A percentile compares a stretch with the other conserved stretches of the same genome.
phyloP scores from a whole-genome alignment of 2,888 invertebrate genomes.

The Lycocerus yunnanus region DNA sequence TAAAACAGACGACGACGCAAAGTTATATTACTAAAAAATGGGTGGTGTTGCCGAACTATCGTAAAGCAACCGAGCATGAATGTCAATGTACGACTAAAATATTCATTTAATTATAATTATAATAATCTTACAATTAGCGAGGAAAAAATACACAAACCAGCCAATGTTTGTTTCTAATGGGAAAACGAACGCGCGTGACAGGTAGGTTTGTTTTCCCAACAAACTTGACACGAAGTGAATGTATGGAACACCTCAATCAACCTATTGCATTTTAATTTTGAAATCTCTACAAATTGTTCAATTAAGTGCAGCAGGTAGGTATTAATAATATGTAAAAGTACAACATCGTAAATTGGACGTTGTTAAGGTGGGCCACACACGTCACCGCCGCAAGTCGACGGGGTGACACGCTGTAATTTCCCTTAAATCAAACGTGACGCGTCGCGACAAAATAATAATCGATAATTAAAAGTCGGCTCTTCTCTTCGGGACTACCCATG shows the following conservation, averaged over 20 bases:
- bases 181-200: background rate
- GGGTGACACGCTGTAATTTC: background rate
- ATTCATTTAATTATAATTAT: background rate
- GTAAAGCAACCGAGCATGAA: background rate
- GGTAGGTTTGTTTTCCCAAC: background rate
- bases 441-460: background rate
- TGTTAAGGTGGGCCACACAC: background rate
- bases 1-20: too few species aligned
- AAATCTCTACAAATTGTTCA: background rate
- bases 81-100: background rate
- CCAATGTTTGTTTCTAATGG: background rate
- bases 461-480: conserved; percentile 1
- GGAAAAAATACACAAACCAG: background rate
- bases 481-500: background rate
- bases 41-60: background rate
- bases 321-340: background rate
- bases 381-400: background rate
- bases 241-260: background rate
- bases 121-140: background rate
- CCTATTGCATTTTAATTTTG: background rate
- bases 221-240: background rate
- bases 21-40: too few species aligned
- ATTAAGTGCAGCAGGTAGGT: too few species aligned
- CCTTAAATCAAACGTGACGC: background rate
- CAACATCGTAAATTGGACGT: background rate